Evolutionary conservation across 2,113 vertebrate species (phyloP).

Genomic region (Craseonycteris thonglongyai): DNA sequence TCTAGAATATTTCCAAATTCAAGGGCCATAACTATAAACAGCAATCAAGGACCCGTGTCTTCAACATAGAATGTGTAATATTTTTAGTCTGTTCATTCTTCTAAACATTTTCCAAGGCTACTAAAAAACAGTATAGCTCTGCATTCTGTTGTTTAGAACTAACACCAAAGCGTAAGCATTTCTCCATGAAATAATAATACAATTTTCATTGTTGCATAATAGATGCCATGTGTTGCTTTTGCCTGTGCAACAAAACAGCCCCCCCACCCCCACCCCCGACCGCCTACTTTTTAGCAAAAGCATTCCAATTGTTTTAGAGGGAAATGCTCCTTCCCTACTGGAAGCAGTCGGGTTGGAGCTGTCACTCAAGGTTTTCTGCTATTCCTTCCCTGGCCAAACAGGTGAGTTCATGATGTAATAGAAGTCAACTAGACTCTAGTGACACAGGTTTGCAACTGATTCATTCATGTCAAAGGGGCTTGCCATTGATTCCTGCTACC

Average conservation of each 20-base stretch:
- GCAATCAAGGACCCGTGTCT: neutral
- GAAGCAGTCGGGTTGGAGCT: neutral
- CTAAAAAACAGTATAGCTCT: neutral
- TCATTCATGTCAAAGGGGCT: neutral
- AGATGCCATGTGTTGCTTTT: neutral
- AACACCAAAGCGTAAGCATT: neutral
- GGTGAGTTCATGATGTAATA: neutral
- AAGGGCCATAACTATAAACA: neutral
- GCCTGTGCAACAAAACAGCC: neutral
- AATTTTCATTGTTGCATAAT: neutral
- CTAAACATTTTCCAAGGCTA: neutral
- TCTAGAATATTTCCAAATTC: neutral
- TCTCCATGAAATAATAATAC: neutral
- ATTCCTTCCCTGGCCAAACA: neutral
- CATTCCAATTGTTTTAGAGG: neutral
- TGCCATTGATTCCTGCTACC: neutral
- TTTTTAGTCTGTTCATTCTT: neutral
- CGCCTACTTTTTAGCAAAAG: neutral
- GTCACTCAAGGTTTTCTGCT: neutral
- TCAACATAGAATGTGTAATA: neutral
- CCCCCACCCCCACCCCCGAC: neutral
- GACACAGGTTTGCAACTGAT: neutral
- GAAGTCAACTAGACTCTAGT: neutral
- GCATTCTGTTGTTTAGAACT: neutral
- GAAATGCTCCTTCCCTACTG: neutral